These are phyloP conservation scores for Bergia puertoricense DNA, from an alignment of 92 coral and sea anemone genomes.

Conservation along the genomic window DNA sequence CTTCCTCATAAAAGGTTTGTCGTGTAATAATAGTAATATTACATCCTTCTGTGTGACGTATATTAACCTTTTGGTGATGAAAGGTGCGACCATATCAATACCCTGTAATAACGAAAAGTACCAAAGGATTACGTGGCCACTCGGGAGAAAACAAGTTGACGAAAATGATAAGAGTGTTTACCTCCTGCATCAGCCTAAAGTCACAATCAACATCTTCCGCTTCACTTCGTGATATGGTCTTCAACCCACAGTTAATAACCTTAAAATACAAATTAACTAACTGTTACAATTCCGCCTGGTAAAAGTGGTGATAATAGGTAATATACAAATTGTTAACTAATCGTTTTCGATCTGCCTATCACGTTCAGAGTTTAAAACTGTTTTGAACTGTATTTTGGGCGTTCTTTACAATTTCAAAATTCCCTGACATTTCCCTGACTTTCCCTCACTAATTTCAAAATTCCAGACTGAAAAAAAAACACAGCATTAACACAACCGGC, in stretches of 20 bases:
- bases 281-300: too few relatives aligned
- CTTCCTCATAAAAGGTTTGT: constrained; percentile 77
- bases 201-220: constrained; percentile 67
- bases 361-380: too few relatives aligned
- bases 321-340: too few relatives aligned
- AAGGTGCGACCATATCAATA: constrained; percentile 73
- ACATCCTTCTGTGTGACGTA: constrained; percentile 64
- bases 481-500: too few relatives aligned
- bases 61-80: constrained; percentile 67
- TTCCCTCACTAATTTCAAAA: too few relatives aligned
- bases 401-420: too few relatives aligned
- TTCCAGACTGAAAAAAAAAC: too few relatives aligned
- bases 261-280: constrained; percentile 2
- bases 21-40: constrained; percentile 61
- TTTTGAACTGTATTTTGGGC: too few relatives aligned
- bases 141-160: background rate
- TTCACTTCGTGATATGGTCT: constrained; percentile 73
- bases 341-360: too few relatives aligned
- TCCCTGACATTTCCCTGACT: too few relatives aligned
- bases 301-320: too few relatives aligned
- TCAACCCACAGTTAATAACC: constrained; percentile 81
- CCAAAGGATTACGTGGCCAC: background rate
- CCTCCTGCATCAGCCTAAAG: constrained; percentile 89
- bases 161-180: background rate
- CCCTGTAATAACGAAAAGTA: constrained; percentile 50